Evolutionary conservation across 2,113 vertebrate genomes (phyloP).

Genomic region (Lasiurus borealis): DNA sequence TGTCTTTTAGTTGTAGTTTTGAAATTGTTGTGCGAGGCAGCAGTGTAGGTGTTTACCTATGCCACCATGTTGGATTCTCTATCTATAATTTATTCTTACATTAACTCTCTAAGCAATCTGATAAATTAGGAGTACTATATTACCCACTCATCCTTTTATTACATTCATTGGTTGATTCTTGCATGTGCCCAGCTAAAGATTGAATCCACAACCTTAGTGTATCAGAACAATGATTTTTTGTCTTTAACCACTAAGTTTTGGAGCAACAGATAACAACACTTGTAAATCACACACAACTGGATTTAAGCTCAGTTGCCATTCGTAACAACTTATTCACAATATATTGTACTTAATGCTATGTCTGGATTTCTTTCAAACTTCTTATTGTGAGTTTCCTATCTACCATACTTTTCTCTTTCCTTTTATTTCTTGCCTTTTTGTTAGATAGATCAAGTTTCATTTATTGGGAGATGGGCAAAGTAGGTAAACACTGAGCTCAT

Average conservation of each 20-base stretch:
- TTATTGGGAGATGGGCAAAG: neutral
- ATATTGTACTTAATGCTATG: neutral
- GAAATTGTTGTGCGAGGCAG: too few relatives aligned
- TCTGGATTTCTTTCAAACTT: neutral
- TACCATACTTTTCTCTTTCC: neutral
- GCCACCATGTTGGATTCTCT: too few relatives aligned
- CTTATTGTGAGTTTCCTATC: constrained; percentile 6
- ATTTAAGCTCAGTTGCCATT: neutral
- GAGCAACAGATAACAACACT: neutral
- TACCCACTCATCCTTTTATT: neutral
- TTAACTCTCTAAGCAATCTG: constrained; percentile 5
- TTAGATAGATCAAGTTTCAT: neutral
- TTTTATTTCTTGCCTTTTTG: neutral
- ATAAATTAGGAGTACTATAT: neutral
- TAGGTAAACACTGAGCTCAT: neutral
- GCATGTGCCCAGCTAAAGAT: too few relatives aligned
- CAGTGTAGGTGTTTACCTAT: too few relatives aligned
- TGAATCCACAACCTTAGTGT: too few relatives aligned
- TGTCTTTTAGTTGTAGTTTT: too few relatives aligned
- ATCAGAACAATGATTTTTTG: neutral
- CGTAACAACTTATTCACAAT: neutral
- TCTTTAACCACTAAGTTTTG: neutral
- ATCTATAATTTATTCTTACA: neutral
- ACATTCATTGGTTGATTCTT: neutral
- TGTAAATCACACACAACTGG: neutral